phyloP scores from a whole-genome alignment of 2,113 vertebrate species.

The Siniperca chuatsi region DNA sequence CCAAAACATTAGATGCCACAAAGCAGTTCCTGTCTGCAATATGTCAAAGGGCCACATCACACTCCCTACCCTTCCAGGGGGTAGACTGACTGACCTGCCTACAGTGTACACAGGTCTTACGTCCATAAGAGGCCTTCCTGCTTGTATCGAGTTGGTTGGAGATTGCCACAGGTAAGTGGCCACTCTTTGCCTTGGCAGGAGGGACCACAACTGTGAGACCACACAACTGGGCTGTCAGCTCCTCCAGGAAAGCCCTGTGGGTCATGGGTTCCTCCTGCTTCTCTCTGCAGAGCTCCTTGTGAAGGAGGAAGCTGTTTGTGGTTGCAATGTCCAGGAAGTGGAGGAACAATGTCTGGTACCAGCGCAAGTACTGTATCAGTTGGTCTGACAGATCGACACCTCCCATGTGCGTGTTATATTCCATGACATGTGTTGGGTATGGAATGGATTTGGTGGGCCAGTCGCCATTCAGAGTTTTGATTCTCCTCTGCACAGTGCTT shows the following conservation, averaged over 20 bases:
- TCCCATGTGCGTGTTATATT: no score
- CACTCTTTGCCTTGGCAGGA: no score
- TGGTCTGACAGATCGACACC: no score
- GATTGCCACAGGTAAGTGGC: not conserved
- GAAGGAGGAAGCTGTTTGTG: no score
- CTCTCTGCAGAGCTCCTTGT: not conserved
- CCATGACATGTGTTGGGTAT: no score
- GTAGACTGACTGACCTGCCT: not conserved
- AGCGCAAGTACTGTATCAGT: no score
- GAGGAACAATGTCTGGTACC: no score
- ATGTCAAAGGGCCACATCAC: not conserved
- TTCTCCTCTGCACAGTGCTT: not conserved
- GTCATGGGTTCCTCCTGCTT: not conserved
- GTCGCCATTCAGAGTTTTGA: no score
- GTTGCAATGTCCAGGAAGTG: no score
- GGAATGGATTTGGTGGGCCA: no score
- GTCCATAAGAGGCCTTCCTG: not conserved
- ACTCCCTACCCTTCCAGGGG: not conserved
- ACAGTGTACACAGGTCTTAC: not conserved
- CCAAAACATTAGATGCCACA: no score
- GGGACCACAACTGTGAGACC: not conserved
- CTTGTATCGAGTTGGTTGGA: not conserved
- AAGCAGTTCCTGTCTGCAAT: not conserved
- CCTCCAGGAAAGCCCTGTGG: slow-evolving; percentile 24
- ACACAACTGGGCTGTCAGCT: not conserved